These are phyloP conservation scores for Heteromurus nitidus DNA, from an alignment of 2,888 invertebrate species.

Conservation along the genomic window DNA sequence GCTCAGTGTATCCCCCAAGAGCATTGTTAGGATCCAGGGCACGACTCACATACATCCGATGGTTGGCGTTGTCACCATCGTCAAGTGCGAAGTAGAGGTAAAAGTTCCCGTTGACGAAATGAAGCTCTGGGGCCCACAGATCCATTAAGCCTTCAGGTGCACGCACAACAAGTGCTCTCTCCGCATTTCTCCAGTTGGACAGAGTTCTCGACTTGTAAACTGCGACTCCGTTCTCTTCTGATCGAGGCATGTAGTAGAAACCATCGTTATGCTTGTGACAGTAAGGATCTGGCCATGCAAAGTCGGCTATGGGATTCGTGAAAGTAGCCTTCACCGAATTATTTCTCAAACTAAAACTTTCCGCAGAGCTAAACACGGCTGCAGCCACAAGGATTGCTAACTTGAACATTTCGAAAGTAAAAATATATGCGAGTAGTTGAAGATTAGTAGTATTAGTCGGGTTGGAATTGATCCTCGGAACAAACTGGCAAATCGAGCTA, in stretches of 20 bases:
- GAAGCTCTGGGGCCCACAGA: constrained; percentile 69
- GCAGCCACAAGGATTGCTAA: constrained; percentile 7
- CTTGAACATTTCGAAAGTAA: background rate
- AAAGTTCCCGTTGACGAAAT: constrained; percentile 60
- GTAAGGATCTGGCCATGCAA: constrained; percentile 64
- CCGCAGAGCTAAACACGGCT: constrained; percentile 30
- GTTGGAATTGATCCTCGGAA: background rate
- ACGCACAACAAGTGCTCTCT: constrained; percentile 54
- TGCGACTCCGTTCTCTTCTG: constrained; percentile 64
- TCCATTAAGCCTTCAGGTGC: constrained; percentile 51
- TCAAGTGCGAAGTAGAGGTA: constrained; percentile 68
- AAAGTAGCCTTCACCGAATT: constrained; percentile 53
- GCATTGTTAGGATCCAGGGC: constrained; percentile 66
- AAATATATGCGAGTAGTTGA: background rate
- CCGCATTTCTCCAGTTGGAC: constrained; percentile 63
- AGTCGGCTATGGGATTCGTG: constrained; percentile 59
- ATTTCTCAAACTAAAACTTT: constrained; percentile 47
- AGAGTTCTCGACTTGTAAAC: constrained; percentile 59
- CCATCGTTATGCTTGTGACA: constrained; percentile 61
- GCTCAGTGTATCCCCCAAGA: constrained; percentile 63
- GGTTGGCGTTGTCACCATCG: constrained; percentile 68
- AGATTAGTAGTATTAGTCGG: background rate
- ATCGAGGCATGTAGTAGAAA: constrained; percentile 67
- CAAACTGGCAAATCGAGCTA: constrained; percentile 18
- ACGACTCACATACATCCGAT: constrained; percentile 71